Evolutionary conservation across 2,888 invertebrate genomes (phyloP), one percentile per base, ranked within the genome.

Genomic region (Crocallis elinguaria): DNA sequence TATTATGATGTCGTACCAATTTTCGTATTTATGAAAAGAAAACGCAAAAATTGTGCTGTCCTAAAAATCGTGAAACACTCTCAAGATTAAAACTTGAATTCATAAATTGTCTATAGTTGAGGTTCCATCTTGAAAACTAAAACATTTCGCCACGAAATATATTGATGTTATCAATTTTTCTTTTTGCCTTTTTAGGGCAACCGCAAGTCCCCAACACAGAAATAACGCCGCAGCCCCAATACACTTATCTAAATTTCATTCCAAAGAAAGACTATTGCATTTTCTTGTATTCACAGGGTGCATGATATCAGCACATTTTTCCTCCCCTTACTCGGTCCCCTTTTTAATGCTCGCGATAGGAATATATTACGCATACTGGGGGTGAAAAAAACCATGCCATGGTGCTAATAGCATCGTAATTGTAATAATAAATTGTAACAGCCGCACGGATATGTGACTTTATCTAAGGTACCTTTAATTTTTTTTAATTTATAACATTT

Each of bases 391-490:
- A 79, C 76, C 79, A 77, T 78, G 80, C 78, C 75, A 76, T 74
- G 69, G 75, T 77, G 76, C 73, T 84, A 85, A 84, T 79, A 74
- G 79, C 68, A 69, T 68, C 73, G 75, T 83, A 84, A 85, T 83
- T 84, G 77, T 77, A 72, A 72, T 76, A 69, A 77, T 53, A 48
- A 53, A 53, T 43, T 48, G 43, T 48, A 43, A 19, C 39, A 35
- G 30, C 32, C 16, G 30, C 21, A 16, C 17, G 42, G 12, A 29
- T 14, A 23, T 27, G 16, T 36, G 52, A 42, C 46, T 52, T 41
- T 52, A 42, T 45, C 30, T 29, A 35, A 35, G 19, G 27, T n/a
- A n/a, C n/a, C n/a, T n/a, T n/a, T n/a, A n/a, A n/a, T n/a, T n/a
- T n/a, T n/a, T n/a, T n/a, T n/a, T n/a, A n/a, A n/a, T n/a, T n/a